These are phyloP conservation scores for Goniozus legneri DNA, from an alignment of 1,140 invertebrate genomes.

Conservation along the genomic window DNA sequence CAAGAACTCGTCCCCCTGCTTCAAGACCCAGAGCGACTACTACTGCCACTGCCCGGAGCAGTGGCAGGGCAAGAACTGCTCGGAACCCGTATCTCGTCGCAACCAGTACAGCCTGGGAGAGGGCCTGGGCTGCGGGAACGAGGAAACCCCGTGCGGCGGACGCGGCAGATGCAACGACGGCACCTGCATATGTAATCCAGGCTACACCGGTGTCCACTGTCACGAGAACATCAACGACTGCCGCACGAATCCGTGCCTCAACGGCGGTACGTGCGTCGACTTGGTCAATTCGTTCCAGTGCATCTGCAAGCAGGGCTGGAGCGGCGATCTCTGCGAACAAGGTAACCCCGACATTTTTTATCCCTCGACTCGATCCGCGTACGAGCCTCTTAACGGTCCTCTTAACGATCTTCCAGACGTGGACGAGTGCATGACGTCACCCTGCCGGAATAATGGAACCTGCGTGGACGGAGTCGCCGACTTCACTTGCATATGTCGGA, in stretches of 20 bases:
- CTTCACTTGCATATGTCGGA: conserved; percentile 71
- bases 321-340: conserved; percentile 63
- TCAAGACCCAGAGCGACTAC: conserved; percentile 82
- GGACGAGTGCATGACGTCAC: conserved; percentile 73
- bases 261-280: conserved; percentile 73
- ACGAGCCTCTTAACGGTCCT: conserved; percentile 1
- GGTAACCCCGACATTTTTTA: no score
- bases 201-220: conserved; percentile 73
- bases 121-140: conserved; percentile 49
- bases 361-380: no score
- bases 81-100: conserved; percentile 62
- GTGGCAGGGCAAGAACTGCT: conserved; percentile 89
- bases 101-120: conserved; percentile 55
- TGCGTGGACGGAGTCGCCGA: conserved; percentile 72
- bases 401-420: conserved; percentile 61
- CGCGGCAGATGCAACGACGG: conserved; percentile 73
- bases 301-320: conserved; percentile 69
- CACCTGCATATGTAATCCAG: conserved; percentile 71
- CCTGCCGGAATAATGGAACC: conserved; percentile 74
- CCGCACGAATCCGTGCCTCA: conserved; percentile 68
- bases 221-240: conserved; percentile 75
- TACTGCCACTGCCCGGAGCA: conserved; percentile 84
- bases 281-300: conserved; percentile 75
- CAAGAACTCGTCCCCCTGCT: conserved; percentile 73
- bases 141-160: conserved; percentile 65